These are phyloP conservation scores for Entosphenus tridentatus DNA, from an alignment of 2,113 vertebrate genomes.

Conservation along the genomic window DNA sequence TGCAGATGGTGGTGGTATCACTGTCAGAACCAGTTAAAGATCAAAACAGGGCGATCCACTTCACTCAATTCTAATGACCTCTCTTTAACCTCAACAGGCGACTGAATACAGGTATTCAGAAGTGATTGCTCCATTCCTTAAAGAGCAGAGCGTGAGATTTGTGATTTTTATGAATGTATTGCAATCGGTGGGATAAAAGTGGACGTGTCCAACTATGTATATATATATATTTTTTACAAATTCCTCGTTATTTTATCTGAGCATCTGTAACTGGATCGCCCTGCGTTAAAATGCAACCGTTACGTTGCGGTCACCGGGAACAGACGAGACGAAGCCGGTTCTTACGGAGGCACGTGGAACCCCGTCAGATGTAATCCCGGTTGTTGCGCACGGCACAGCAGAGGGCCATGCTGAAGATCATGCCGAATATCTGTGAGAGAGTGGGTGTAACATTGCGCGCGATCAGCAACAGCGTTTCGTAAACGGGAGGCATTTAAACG, in stretches of 20 bases:
- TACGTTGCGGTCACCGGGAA: too few relatives aligned
- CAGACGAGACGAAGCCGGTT: too few relatives aligned
- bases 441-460: background rate
- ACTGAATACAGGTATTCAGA: too few relatives aligned
- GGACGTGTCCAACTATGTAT: background rate
- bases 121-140: too few relatives aligned
- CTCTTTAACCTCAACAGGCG: too few relatives aligned
- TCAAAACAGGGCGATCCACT: too few relatives aligned
- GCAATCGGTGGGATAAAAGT: background rate
- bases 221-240: background rate
- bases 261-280: background rate
- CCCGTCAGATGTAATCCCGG: constrained; percentile 1
- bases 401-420: constrained; percentile 4
- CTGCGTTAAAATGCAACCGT: too few relatives aligned
- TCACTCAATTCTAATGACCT: too few relatives aligned
- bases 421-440: constrained; percentile 1
- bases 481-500: background rate
- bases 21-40: too few relatives aligned
- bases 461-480: background rate
- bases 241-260: background rate
- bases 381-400: constrained; percentile 4
- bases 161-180: too few relatives aligned
- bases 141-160: too few relatives aligned
- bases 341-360: background rate
- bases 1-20: too few relatives aligned